Conservation (phyloP, 2,113 vertebrate species). For the Orthonyx spaldingii region DNA sequence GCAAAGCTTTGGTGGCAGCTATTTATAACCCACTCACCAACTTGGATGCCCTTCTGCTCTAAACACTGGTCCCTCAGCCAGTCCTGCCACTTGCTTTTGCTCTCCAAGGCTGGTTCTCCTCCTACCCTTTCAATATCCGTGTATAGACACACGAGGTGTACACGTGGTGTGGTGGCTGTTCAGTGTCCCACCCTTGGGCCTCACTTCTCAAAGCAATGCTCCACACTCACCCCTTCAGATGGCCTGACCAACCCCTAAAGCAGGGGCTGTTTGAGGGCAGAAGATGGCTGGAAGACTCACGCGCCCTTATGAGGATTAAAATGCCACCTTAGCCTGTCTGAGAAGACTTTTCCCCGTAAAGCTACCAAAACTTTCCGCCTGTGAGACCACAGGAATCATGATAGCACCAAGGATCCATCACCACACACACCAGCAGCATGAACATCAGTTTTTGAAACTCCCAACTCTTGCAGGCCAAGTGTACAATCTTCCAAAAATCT, state of each 20-base stretch:
- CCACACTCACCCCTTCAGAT: neutral
- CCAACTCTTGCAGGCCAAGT: neutral
- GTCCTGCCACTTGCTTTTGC: neutral
- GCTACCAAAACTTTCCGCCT: neutral
- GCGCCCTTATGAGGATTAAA: neutral
- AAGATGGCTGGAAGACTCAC: neutral
- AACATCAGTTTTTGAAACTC: neutral
- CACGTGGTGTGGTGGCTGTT: neutral
- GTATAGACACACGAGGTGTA: rapidly evolving
- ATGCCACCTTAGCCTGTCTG: neutral
- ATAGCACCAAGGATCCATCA: neutral
- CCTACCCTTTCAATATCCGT: neutral
- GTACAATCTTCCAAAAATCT: neutral
- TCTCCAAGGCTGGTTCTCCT: neutral
- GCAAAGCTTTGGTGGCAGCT: neutral
- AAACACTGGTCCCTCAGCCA: neutral
- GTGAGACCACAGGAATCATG: rapidly evolving
- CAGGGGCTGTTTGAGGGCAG: neutral
- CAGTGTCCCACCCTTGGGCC: too few relatives aligned
- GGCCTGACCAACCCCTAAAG: neutral
- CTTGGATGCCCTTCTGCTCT: neutral
- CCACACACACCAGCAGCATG: neutral
- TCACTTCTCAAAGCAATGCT: neutral
- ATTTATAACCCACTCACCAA: neutral
- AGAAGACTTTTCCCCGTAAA: neutral